Base-by-base conservation (phyloP, 2,113 vertebrate species). In the Cygnus buccinator region DNA sequence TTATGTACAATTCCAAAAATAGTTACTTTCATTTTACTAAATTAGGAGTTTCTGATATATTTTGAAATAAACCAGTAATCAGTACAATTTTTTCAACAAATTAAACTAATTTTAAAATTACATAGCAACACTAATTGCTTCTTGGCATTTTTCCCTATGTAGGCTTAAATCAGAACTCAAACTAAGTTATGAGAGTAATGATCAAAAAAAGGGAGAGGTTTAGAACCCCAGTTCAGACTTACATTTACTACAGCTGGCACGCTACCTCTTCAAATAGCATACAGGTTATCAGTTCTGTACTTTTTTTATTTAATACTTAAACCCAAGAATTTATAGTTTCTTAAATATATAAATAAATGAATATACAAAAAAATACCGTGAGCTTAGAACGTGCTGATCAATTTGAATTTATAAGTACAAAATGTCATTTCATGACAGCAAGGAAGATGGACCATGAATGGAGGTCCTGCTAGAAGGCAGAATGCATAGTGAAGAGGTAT, bases 61-160 rank as follows among this genome's bases (percentile, higher is more conserved):
- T 93, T 92, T 92, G 54, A 80, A 96, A 67, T 44, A 90, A 91
- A 86, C 18, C 37, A 83, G 22, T 87, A 77, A 93, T 90, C 68
- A 88, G 41, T 59, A 80, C 13, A 29, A 9, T n/a, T 75, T 90
- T 87, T 92, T 63, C 48, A 86, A 57, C 57, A 93, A 95, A 96
- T 86, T 94, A 90, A 90, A 55, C 46, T 79, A 67, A 96, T 84
- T 80, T 88, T 83, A 80, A 96, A 91, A 95, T 87, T 73, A 85
- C 59, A 95, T 5, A 76, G 75, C 59, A 88, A 59, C 37, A 71
- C 19, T 92, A 84, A 94, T 89, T 92, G 73, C 54, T 57, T 89
- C 55, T 75, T 96, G 88, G 88, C 76, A 87, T 52, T 90, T 72
- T 84, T 77, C 50, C 76, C 46, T 28, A 78, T 1, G 2, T 28